Percentiles rank a stretch among this genome's conserved stretches.
Conservation (phyloP, 2,113 vertebrate genomes). For the Zapornia atra region DNA sequence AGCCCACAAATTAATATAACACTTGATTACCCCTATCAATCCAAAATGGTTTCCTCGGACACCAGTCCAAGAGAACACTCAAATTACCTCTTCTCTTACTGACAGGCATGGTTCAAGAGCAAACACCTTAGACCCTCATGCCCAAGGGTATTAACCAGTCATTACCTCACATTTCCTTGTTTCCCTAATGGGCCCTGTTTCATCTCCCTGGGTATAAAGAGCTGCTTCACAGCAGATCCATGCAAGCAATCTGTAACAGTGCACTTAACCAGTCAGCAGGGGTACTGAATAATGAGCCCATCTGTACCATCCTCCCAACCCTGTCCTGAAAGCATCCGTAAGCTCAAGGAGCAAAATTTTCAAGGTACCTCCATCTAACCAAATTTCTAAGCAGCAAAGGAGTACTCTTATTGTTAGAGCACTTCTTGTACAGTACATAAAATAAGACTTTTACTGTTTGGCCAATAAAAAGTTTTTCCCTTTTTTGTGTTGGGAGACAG, state of each 20-base stretch:
- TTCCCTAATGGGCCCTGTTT: slow-evolving; percentile 26
- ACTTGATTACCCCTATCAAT: slow-evolving; percentile 31
- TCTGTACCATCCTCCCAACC: background rate
- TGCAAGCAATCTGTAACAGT: slow-evolving; percentile 29
- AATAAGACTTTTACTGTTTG: background rate
- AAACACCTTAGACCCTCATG: background rate
- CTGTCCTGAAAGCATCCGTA: slow-evolving; percentile 9
- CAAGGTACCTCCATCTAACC: background rate
- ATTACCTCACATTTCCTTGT: slow-evolving; percentile 55
- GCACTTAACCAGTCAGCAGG: slow-evolving; percentile 59
- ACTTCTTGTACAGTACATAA: background rate
- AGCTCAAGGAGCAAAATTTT: background rate
- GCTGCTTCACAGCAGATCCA: slow-evolving; percentile 54
- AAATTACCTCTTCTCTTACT: slow-evolving; percentile 22
- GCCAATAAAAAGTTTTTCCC: background rate
- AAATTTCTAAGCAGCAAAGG: background rate
- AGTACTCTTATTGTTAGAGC: background rate
- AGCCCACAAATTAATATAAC: slow-evolving; percentile 1
- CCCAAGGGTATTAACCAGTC: slow-evolving; percentile 48
- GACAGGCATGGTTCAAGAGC: slow-evolving; percentile 12
- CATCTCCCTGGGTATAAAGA: slow-evolving; percentile 30
- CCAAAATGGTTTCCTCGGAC: slow-evolving; percentile 32
- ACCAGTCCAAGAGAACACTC: background rate
- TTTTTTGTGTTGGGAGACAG: background rate
- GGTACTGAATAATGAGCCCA: slow-evolving; percentile 48